phyloP scores from a whole-genome alignment of 2,888 invertebrate genomes.

The Lymantria dispar region DNA sequence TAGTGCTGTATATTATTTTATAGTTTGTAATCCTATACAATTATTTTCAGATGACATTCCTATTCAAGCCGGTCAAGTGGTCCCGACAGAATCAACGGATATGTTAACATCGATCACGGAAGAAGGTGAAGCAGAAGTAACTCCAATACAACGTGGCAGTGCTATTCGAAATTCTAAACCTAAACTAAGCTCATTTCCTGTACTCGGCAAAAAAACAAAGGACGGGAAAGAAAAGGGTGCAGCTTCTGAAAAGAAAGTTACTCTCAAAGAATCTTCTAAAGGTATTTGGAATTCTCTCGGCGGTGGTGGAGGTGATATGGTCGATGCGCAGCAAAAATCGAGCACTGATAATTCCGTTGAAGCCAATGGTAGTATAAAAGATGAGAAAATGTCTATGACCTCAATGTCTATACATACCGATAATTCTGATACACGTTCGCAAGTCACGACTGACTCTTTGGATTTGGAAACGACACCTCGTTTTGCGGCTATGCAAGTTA shows the following conservation, averaged over 20 bases:
- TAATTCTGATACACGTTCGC: slow-evolving; percentile 74
- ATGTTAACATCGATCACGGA: slow-evolving; percentile 86
- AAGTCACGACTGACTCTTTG: slow-evolving; percentile 74
- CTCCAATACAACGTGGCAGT: slow-evolving; percentile 78
- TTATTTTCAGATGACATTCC: slow-evolving; percentile 91
- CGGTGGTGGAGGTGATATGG: slow-evolving; percentile 74
- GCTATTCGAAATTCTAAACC: slow-evolving; percentile 81
- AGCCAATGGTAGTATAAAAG: slow-evolving; percentile 71
- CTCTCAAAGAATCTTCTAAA: slow-evolving; percentile 71
- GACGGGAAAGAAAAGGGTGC: slow-evolving; percentile 74
- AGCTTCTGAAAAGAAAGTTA: slow-evolving; percentile 67
- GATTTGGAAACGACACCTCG: slow-evolving; percentile 77
- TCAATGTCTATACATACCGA: slow-evolving; percentile 65
- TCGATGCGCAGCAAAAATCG: slow-evolving; percentile 72
- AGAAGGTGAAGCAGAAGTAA: slow-evolving; percentile 82
- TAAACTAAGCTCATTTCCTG: slow-evolving; percentile 83
- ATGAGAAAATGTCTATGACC: slow-evolving; percentile 72
- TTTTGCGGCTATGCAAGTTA: slow-evolving; percentile 83
- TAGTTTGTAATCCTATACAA: not conserved
- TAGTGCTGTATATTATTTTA: too few species aligned
- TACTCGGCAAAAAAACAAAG: slow-evolving; percentile 85
- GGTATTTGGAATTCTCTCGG: slow-evolving; percentile 73
- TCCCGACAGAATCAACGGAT: slow-evolving; percentile 79
- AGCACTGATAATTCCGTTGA: slow-evolving; percentile 57
- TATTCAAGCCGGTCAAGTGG: slow-evolving; percentile 88